Percentiles rank a stretch among this genome's conserved stretches.
These are phyloP conservation scores for Thymelicus acteon DNA, from an alignment of 2,888 invertebrate species.

Conservation along the genomic window DNA sequence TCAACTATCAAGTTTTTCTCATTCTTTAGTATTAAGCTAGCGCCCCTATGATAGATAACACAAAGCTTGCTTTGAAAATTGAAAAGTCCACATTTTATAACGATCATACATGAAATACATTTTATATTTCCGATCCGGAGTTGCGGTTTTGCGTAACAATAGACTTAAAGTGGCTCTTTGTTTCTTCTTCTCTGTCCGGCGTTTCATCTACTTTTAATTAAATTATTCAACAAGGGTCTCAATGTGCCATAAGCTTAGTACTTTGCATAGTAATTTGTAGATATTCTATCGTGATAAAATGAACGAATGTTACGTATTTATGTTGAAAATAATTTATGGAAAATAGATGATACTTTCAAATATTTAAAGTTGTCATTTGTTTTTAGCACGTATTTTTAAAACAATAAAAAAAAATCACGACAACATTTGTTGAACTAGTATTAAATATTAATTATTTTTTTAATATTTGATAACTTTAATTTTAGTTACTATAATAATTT, in stretches of 20 bases:
- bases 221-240: neutral
- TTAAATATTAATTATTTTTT: too few relatives aligned
- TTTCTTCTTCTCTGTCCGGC: conserved; percentile 19
- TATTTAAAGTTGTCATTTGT: too few relatives aligned
- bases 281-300: neutral
- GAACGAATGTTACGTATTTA: neutral
- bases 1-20: neutral
- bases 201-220: neutral
- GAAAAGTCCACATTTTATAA: conserved; percentile 16
- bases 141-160: conserved; percentile 31
- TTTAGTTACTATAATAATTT: too few relatives aligned
- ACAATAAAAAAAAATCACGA: too few relatives aligned
- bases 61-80: conserved; percentile 12
- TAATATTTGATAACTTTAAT: too few relatives aligned
- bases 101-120: conserved; percentile 19
- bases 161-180: conserved; percentile 23
- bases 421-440: too few relatives aligned
- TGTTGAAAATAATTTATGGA: too few relatives aligned
- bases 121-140: conserved; percentile 24
- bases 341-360: too few relatives aligned
- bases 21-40: neutral
- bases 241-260: neutral
- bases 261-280: neutral
- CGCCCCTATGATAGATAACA: neutral
- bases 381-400: too few relatives aligned